Conservation (phyloP, 2,113 vertebrate species). For the Willisornis vidua region DNA sequence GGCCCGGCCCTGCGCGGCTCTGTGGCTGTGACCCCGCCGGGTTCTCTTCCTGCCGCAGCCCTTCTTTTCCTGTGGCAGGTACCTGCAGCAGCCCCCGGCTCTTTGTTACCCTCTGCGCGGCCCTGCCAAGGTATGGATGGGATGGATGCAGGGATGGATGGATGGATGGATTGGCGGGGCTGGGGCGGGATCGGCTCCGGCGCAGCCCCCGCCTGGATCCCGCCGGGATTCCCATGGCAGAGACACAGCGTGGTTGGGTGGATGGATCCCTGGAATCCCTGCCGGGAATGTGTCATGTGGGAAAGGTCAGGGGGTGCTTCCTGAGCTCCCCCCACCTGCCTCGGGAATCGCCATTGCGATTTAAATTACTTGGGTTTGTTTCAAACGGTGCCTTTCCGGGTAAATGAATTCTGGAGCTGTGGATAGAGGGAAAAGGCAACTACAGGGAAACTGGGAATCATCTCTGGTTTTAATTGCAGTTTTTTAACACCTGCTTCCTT, state of each 20-base stretch:
- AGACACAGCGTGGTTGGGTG: neutral
- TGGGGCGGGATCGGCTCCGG: neutral
- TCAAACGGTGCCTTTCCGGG: neutral
- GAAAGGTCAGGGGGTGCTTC: slow-evolving; percentile 25
- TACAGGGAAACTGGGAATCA: neutral
- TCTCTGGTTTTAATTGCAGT: neutral
- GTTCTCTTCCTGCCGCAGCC: slow-evolving; percentile 65
- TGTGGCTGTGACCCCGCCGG: slow-evolving; percentile 54
- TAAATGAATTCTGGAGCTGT: neutral
- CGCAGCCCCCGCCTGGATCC: neutral
- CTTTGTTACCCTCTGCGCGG: slow-evolving; percentile 46
- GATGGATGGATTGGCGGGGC: neutral
- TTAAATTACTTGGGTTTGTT: neutral
- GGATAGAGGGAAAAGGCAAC: neutral
- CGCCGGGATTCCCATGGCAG: neutral
- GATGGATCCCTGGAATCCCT: neutral
- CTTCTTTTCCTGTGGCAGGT: slow-evolving; percentile 57
- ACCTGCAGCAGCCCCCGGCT: slow-evolving; percentile 36
- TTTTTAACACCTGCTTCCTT: slow-evolving; percentile 12
- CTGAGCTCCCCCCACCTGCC: neutral
- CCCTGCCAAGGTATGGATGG: neutral
- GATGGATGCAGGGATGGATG: too few relatives aligned
- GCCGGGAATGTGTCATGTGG: neutral
- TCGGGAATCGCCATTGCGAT: neutral
- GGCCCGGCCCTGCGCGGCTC: neutral